Conservation (phyloP, 1,140 invertebrate species). For the Augochlora pura region DNA sequence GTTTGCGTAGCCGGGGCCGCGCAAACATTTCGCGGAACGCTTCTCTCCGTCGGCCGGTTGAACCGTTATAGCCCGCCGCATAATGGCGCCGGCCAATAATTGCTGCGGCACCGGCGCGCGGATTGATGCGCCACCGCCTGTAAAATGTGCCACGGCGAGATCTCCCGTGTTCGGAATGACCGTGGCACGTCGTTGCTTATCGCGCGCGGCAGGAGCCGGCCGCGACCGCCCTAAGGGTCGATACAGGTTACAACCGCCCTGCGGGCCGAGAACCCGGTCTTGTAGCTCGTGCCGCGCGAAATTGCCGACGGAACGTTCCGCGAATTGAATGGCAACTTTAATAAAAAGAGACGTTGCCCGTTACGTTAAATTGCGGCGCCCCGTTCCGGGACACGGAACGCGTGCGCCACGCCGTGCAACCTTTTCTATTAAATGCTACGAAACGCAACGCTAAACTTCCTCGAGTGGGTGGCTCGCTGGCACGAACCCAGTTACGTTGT, state of each 20-base stretch:
- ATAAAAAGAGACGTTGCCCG: neutral
- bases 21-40: conserved; percentile 1
- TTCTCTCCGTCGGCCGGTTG: neutral
- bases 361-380: neutral
- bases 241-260: neutral
- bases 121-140: conserved; percentile 2
- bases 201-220: conserved; percentile 11
- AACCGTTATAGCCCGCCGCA: neutral
- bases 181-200: conserved; percentile 8
- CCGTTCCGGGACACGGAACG: neutral
- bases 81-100: neutral
- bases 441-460: neutral
- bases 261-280: too few species aligned
- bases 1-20: neutral
- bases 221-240: neutral
- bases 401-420: neutral
- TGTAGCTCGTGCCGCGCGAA: neutral
- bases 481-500: neutral
- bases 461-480: too few species aligned
- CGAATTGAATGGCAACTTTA: neutral
- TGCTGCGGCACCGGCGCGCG: neutral
- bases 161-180: neutral
- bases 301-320: neutral
- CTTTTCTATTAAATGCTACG: neutral
- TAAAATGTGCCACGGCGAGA: conserved; percentile 8